These are phyloP conservation scores for Microtus montanus DNA, from an alignment of 2,113 vertebrate genomes.

Conservation along the genomic window DNA sequence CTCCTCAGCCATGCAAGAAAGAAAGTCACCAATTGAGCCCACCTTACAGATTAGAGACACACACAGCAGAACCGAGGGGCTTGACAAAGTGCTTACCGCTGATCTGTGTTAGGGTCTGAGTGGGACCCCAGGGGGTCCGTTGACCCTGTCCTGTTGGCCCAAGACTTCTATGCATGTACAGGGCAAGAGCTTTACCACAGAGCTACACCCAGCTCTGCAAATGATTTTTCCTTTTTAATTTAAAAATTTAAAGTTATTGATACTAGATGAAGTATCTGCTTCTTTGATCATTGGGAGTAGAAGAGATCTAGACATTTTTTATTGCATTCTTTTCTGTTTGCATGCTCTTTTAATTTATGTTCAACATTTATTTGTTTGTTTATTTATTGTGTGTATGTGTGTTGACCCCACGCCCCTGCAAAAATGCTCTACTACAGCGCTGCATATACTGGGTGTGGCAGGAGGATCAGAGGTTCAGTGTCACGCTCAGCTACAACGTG, in stretches of 20 bases:
- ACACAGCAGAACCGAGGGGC: background rate
- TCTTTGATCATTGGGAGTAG: background rate
- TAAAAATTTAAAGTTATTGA: background rate
- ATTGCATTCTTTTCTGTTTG: background rate
- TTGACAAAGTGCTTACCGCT: background rate
- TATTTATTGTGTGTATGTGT: background rate
- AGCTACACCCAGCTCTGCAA: rapidly evolving
- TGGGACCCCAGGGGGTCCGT: background rate
- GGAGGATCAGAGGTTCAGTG: background rate
- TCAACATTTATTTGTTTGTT: background rate
- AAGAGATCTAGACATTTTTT: background rate
- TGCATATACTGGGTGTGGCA: background rate
- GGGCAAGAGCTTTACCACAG: background rate
- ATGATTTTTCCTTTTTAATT: background rate
- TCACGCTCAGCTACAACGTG: background rate
- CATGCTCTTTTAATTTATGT: background rate
- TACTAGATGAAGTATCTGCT: background rate
- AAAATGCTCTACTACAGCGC: background rate
- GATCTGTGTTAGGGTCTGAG: background rate
- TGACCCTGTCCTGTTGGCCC: background rate
- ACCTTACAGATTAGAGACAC: background rate
- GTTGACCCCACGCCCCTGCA: background rate
- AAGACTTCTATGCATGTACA: background rate
- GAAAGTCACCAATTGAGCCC: background rate
- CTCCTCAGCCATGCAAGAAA: background rate